phyloP scores from a whole-genome alignment of 2,113 vertebrate genomes.

The Salminus brasiliensis region DNA sequence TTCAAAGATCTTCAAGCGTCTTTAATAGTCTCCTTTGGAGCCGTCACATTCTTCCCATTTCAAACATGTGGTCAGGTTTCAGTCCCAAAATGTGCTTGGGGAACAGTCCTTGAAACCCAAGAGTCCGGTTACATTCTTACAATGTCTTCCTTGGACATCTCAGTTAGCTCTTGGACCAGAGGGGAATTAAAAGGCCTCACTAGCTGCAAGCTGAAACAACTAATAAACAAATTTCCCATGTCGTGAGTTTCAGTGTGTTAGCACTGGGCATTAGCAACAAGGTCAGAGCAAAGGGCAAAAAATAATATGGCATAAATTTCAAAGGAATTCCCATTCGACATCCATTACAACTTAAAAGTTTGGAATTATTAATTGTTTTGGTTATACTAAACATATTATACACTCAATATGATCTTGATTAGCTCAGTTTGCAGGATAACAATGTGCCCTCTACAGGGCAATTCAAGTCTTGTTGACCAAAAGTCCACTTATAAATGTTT shows the following conservation, averaged over 20 bases:
- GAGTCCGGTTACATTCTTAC: background rate
- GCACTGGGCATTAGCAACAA: background rate
- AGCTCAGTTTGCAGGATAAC: no score
- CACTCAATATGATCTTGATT: no score
- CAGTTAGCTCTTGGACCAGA: background rate
- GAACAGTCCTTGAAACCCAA: background rate
- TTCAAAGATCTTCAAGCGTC: background rate
- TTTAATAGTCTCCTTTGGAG: background rate
- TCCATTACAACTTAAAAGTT: no score
- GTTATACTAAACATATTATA: no score
- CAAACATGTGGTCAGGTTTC: constrained; percentile 2
- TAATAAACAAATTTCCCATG: background rate
- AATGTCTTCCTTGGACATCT: background rate
- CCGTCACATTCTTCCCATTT: constrained; percentile 8
- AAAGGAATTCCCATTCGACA: no score
- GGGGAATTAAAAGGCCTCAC: background rate
- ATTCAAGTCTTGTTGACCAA: no score
- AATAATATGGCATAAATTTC: no score
- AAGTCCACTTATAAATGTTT: no score
- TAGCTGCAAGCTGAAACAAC: background rate
- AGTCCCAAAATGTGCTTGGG: background rate
- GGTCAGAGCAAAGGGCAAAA: background rate
- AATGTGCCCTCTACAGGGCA: no score
- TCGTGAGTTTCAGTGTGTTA: background rate
- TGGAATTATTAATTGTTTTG: no score